phyloP scores from a whole-genome alignment of 2,888 invertebrate species.

The Labia minor region DNA sequence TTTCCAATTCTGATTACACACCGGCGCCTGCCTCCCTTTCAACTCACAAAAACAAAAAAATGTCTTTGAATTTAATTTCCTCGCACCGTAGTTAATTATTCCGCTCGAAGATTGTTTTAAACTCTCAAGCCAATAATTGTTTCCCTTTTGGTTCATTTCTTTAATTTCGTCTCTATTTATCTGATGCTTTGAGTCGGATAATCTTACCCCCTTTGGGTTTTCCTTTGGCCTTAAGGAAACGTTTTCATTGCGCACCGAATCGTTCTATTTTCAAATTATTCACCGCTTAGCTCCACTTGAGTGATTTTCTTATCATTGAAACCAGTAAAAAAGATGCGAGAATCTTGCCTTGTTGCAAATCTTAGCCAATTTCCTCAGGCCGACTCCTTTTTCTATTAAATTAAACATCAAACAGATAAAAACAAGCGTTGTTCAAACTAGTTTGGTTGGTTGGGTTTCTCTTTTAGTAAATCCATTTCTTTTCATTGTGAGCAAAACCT shows the following conservation, averaged over 20 bases:
- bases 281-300: constrained; percentile 13
- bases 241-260: constrained; percentile 13
- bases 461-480: background rate
- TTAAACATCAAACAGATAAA: constrained; percentile 13
- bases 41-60: background rate
- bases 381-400: constrained; percentile 4
- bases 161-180: constrained; percentile 27
- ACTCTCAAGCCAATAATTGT: constrained; percentile 1
- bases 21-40: background rate
- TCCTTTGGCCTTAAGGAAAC: constrained; percentile 13
- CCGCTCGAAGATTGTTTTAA: constrained; percentile 13
- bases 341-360: background rate
- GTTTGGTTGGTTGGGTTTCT: background rate
- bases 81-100: constrained; percentile 3
- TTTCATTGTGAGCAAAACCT: background rate
- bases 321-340: background rate
- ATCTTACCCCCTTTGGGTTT: constrained; percentile 13
- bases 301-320: constrained; percentile 8
- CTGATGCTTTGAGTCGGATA: constrained; percentile 21
- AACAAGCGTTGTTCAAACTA: background rate
- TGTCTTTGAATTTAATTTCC: constrained; percentile 8
- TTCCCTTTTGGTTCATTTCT: constrained; percentile 26
- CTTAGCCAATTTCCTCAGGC: constrained; percentile 8
- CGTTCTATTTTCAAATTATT: constrained; percentile 13
- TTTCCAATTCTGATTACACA: constrained; percentile 4